Evolutionary conservation across 2,888 invertebrate genomes (phyloP), one percentile per base, ranked within the genome.

Genomic region (Callinectes sapidus): DNA sequence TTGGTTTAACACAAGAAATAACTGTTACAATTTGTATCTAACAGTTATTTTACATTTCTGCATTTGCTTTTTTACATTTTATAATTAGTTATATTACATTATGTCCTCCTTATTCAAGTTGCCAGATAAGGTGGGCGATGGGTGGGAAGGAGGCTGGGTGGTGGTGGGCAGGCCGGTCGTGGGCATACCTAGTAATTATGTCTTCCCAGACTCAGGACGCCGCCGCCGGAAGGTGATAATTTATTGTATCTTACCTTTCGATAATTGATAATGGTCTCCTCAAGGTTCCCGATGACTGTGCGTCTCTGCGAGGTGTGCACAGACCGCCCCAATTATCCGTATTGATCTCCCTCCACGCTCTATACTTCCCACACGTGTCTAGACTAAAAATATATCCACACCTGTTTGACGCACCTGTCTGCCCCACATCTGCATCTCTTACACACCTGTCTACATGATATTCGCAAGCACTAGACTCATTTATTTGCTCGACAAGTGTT

Each of bases 231-330:
- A 85, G 85, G 54, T 86, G 54, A 28, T 90, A 48, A 90, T 90
- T 85, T 85, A 90, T 90, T 90, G 87, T 86, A 54, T 91, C 66
- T 13, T 86, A 87, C 48, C 91, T 39, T 87, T 66, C 85, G n/a
- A 87, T 91, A 87, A 91, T 91, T 87, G 91, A 35, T 55, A 81
- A 54, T 54, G 39, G 86, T 55, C 66, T 91, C 32, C 66, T 91
- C 48, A 77, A 90, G 77, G 66, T 35, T 61, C 89, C 35, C 35
- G 35, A 66, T 32, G 89, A 89, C 66, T 18, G 66, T 61, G 87
- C 32, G 18, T 28, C 32, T 55, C 32, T 48, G 23, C 14, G 88
- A 32, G 61, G 88, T 55, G 55, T 55, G 32, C 32, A 54, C 32
- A 55, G 88, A 28, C 35, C 81, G 81, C 81, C 81, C 81, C 81